Evolutionary conservation across 2,797 vertebrate species (phyloP), one percentile per base, ranked within the genome.

Genomic region (Acridotheres tristis): DNA sequence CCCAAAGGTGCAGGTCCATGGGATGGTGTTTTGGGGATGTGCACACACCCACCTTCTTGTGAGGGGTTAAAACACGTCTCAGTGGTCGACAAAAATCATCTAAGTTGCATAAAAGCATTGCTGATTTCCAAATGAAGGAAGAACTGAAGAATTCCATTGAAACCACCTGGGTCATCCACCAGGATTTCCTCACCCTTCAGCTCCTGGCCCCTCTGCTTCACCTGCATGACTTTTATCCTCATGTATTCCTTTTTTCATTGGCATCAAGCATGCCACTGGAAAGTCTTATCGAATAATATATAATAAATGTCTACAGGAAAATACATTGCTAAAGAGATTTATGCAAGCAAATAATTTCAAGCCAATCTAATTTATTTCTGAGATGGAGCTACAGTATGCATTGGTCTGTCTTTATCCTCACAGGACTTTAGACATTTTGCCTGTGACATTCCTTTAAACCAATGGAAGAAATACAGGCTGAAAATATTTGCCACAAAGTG

Each of bases 41-140:
- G 43, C 69, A 6, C 1, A 8, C 27, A 13, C 27, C 30, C 48
- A 42, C 12, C 34, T 65, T 36, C 29, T 38, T 3, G 1, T 17
- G 34, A 30, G 32, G 47, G 40, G 18, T 20, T 54, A 26, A 71
- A 62, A 19, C 5, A 4, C 0, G 0, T 2, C 19, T 13, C 20
- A 69, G 63, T 3, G 10, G n/a, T 54, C 1, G 0, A n/a, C 25
- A 73, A 75, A 91, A 82, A 34, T 17, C 18, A 23, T 13, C 42
- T 19, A 43, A n/a, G 12, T 10, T 62, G n/a, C 14, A 20, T 7
- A 21, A 81, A 63, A 69, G 4, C 51, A 18, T 38, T 1, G 0
- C 30, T 81, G 0, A 0, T 50, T 36, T 71, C 47, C 19, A 54
- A 73, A 48, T 47, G 69, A 53, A 75, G 32, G n/a, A 55, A 48